Evolutionary conservation across 2,113 vertebrate species (phyloP).

Genomic region (Strix aluco): DNA sequence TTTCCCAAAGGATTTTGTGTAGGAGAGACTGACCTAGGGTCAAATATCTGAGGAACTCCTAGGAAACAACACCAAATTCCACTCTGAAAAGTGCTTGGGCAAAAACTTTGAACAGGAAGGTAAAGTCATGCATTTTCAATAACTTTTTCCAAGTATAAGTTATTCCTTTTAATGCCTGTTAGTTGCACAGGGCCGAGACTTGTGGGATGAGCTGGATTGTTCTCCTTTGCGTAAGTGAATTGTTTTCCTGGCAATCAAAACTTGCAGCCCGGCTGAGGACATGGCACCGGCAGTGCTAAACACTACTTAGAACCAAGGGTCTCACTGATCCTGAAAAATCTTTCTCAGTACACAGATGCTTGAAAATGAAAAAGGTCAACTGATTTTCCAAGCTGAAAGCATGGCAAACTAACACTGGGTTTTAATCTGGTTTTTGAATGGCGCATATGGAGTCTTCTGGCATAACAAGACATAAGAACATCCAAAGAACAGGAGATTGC

Average conservation of each 20-base stretch:
- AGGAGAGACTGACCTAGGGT: not conserved
- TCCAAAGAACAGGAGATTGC: not conserved
- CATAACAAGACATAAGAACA: not conserved
- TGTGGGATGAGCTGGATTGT: not conserved
- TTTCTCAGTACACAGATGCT: not conserved
- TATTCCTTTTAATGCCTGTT: not conserved
- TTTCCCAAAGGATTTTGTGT: conserved; percentile 16
- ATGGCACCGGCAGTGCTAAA: not conserved
- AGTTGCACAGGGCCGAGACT: not conserved
- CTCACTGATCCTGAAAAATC: not conserved
- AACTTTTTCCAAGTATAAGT: not conserved
- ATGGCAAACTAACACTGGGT: not conserved
- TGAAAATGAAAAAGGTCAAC: not conserved
- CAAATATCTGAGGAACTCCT: not conserved
- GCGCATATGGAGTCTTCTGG: not conserved
- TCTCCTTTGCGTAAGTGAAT: not conserved
- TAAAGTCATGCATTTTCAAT: not conserved
- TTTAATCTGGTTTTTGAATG: not conserved
- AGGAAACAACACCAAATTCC: not conserved
- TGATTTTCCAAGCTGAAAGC: not conserved
- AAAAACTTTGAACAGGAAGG: not conserved
- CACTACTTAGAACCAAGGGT: not conserved
- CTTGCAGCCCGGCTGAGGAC: not conserved
- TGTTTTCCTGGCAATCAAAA: not conserved
- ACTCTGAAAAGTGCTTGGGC: not conserved